Conservation (phyloP, 2,797 vertebrate species). For the Sphenopsis melanotis region DNA sequence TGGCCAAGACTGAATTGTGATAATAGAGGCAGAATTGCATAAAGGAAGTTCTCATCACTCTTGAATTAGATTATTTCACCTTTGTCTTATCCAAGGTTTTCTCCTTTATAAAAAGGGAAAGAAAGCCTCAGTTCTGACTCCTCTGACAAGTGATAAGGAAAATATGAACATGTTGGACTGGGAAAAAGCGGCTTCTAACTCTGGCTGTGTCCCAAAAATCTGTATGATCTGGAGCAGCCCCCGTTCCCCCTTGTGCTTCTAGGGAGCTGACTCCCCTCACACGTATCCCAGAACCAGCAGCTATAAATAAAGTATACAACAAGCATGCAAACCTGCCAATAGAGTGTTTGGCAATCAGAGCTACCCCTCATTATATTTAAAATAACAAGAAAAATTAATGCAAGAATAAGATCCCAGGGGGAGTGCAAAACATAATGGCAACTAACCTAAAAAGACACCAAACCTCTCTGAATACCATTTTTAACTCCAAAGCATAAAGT, state of each 20-base stretch:
- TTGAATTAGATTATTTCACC: constrained; percentile 44
- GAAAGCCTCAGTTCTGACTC: background rate
- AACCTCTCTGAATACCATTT: background rate
- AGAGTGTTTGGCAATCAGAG: background rate
- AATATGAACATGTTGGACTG: background rate
- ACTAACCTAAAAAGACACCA: background rate
- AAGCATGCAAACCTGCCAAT: background rate
- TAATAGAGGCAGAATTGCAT: background rate
- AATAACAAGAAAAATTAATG: background rate
- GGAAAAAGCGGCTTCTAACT: background rate
- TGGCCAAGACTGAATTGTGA: background rate
- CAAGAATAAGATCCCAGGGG: background rate
- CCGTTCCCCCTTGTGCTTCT: background rate
- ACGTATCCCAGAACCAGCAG: background rate
- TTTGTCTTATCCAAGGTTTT: constrained; percentile 1
- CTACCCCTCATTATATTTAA: background rate
- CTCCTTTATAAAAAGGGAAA: background rate
- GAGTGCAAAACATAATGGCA: background rate
- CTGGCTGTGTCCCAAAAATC: background rate
- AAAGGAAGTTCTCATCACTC: background rate
- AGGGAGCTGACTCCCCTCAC: background rate
- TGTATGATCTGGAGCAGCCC: background rate
- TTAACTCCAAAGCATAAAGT: background rate
- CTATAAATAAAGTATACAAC: background rate
- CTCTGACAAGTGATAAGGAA: background rate